phyloP scores from a whole-genome alignment of 2,797 vertebrate species.

The Carcharodon carcharias region DNA sequence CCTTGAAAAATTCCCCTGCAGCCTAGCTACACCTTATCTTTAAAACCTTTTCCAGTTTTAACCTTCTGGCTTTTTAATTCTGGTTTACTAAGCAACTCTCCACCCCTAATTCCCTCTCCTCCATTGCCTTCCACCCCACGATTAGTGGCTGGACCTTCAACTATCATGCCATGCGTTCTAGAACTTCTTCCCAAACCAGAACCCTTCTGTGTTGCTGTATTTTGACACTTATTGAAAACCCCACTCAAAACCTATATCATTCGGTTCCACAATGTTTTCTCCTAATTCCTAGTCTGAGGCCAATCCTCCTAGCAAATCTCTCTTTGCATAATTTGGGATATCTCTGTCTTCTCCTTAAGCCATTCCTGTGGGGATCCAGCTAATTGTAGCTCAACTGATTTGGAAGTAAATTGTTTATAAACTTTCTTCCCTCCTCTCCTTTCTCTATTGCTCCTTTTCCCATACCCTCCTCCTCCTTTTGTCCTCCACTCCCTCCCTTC shows the following conservation, averaged over 20 bases:
- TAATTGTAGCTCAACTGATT: too few relatives aligned
- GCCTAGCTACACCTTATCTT: not conserved
- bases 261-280: too few relatives aligned
- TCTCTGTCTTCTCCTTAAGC: too few relatives aligned
- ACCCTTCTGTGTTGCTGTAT: too few relatives aligned
- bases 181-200: not conserved
- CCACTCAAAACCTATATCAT: too few relatives aligned
- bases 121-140: not conserved
- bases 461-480: not conserved
- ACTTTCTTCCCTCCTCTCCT: not conserved
- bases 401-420: not conserved
- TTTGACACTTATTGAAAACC: too few relatives aligned
- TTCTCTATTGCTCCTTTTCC: not conserved
- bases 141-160: not conserved
- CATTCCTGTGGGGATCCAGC: not conserved
- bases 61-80: not conserved
- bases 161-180: not conserved
- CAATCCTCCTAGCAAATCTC: too few relatives aligned
- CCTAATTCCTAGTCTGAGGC: too few relatives aligned
- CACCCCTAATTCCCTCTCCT: too few relatives aligned
- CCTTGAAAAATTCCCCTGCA: not conserved
- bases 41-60: not conserved
- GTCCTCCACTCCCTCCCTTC: not conserved
- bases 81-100: not conserved
- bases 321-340: too few relatives aligned